Conservation (phyloP, 2,113 vertebrate genomes). For the Hystrix cristata region DNA sequence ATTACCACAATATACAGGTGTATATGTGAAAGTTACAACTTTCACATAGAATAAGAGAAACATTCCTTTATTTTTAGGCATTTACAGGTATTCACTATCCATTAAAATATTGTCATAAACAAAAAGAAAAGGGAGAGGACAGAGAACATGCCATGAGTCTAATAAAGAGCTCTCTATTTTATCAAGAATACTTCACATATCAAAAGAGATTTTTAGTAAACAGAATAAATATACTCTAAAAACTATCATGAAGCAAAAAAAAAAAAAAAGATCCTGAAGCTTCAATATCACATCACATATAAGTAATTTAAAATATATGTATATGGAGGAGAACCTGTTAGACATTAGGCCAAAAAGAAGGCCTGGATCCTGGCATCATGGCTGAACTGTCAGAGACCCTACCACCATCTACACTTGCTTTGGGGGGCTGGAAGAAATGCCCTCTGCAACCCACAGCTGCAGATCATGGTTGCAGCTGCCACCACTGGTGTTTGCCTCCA, state of each 20-base stretch:
- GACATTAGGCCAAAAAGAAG: background rate
- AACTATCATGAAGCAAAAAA: background rate
- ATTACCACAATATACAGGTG: background rate
- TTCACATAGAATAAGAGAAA: background rate
- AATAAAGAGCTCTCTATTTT: background rate
- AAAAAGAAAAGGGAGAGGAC: background rate
- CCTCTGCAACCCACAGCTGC: background rate
- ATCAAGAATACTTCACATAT: background rate
- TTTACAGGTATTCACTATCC: background rate
- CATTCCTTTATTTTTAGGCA: background rate
- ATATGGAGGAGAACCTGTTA: background rate
- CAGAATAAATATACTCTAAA: background rate
- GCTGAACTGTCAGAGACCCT: background rate
- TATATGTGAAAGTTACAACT: background rate
- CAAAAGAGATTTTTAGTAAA: slow-evolving; percentile 5
- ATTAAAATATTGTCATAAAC: background rate
- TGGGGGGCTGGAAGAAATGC: background rate
- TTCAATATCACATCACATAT: background rate
- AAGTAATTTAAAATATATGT: background rate
- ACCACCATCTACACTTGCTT: background rate
- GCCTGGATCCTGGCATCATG: background rate
- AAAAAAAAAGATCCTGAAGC: background rate
- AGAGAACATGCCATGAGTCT: background rate
- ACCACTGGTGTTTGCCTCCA: too few relatives aligned
- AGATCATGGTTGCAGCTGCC: too few relatives aligned